Evolutionary conservation across 2,888 invertebrate genomes (phyloP).

Genomic region (Quadriops clusia): DNA sequence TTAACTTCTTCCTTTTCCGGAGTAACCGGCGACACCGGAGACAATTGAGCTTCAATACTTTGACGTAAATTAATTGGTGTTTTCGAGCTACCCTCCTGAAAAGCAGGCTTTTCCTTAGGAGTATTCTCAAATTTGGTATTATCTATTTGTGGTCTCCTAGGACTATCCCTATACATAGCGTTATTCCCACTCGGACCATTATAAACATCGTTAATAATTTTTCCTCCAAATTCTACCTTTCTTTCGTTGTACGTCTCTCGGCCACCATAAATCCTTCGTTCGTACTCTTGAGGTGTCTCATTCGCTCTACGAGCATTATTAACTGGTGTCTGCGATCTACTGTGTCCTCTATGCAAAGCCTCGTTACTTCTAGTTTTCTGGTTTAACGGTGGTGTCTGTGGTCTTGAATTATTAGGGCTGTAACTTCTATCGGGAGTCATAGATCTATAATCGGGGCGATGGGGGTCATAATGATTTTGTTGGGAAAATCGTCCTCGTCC

Average conservation of each 20-base stretch:
- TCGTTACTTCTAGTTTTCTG: conserved; percentile 23
- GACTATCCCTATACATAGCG: no score
- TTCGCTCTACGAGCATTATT: no score
- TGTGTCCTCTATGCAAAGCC: conserved; percentile 21
- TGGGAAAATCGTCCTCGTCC: conserved; percentile 47
- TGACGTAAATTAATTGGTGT: conserved; percentile 17
- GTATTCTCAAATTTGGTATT: no score
- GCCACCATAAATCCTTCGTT: no score
- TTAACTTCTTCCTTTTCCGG: conserved; percentile 14
- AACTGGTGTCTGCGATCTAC: conserved; percentile 24
- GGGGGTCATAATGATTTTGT: conserved; percentile 39
- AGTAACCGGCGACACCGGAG: conserved; percentile 24
- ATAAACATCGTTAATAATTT: conserved; percentile 7
- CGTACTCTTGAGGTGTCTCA: no score
- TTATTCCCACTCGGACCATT: conserved; percentile 8
- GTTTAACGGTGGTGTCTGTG: conserved; percentile 26
- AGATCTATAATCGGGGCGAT: conserved; percentile 27
- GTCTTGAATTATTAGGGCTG: conserved; percentile 30
- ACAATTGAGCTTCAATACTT: conserved; percentile 22
- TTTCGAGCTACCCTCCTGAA: no score
- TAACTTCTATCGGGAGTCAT: conserved; percentile 37
- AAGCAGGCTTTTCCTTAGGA: no score
- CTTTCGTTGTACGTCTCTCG: no score
- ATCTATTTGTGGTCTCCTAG: no score
- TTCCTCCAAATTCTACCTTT: no score